A percentile compares a stretch with the other conserved stretches of the same genome.
phyloP scores from a whole-genome alignment of 2,797 vertebrate species.

The Apodemus agrarius region DNA sequence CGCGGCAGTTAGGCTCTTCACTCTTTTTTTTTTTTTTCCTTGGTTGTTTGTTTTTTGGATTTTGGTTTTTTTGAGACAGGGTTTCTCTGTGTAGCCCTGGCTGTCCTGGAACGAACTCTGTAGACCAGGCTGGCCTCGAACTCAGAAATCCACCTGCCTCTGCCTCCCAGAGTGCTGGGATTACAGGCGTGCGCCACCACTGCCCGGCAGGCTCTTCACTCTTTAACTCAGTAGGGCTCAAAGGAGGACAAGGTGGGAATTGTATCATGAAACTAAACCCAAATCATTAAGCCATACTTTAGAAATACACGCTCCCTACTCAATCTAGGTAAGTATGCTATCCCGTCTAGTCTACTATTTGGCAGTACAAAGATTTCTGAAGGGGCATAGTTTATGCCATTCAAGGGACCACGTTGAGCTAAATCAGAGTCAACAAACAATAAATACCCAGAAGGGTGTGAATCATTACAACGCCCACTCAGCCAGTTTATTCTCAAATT shows the following conservation, averaged over 20 bases:
- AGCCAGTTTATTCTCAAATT: slow-evolving; percentile 27
- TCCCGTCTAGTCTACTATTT: slow-evolving; percentile 34
- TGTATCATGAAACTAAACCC: slow-evolving; percentile 43
- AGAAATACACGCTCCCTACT: neutral
- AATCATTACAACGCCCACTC: neutral
- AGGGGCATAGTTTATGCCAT: neutral
- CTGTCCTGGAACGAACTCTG: too few relatives aligned
- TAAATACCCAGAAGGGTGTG: neutral
- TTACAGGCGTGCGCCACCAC: too few relatives aligned
- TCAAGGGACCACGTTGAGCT: slow-evolving; percentile 14
- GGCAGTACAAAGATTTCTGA: slow-evolving; percentile 42
- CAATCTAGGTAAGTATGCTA: slow-evolving; percentile 22
- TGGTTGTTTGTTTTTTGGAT: too few relatives aligned
- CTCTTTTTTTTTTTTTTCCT: neutral
- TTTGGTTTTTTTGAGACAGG: too few relatives aligned
- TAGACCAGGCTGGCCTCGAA: too few relatives aligned
- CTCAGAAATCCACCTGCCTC: too few relatives aligned
- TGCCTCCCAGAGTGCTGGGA: too few relatives aligned
- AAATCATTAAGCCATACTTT: slow-evolving; percentile 70
- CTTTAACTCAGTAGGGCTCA: slow-evolving; percentile 17
- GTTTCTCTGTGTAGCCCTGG: too few relatives aligned
- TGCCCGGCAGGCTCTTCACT: neutral
- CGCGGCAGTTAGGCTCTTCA: slow-evolving; percentile 4
- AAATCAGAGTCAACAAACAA: slow-evolving; percentile 8
- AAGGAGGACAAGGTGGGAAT: neutral